Conservation (phyloP, 2,797 vertebrate species). For the Catostomus latipinnis region DNA sequence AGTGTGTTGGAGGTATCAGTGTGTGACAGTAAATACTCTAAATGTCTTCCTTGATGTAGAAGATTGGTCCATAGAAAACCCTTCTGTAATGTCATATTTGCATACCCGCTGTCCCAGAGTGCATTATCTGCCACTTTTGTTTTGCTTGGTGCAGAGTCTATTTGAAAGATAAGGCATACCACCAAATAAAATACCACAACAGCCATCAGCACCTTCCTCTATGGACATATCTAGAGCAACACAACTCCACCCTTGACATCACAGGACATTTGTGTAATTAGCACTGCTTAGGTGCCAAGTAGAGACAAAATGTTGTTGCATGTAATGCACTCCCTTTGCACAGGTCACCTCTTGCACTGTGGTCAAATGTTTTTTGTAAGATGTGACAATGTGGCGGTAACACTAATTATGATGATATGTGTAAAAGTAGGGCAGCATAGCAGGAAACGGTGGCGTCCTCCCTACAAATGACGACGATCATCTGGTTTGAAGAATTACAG, state of each 20-base stretch:
- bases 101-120: conserved; percentile 76
- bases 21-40: conserved; percentile 6
- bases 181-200: conserved; percentile 74
- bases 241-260: conserved; percentile 48
- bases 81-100: conserved; percentile 83
- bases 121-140: conserved; percentile 63
- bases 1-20: conserved; percentile 18
- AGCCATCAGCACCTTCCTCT: conserved; percentile 67
- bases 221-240: conserved; percentile 59
- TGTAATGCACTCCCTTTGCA: conserved; percentile 4
- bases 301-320: conserved; percentile 14
- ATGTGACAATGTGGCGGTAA: conserved; percentile 18
- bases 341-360: conserved; percentile 11
- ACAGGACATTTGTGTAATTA: conserved; percentile 38
- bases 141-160: conserved; percentile 67
- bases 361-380: conserved; percentile 15
- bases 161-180: conserved; percentile 72
- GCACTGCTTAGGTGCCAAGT: conserved; percentile 23
- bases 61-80: conserved; percentile 71
- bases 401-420: conserved; percentile 38
- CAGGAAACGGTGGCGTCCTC: conserved; percentile 26
- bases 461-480: conserved; percentile 35
- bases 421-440: conserved; percentile 21
- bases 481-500: conserved; percentile 51
- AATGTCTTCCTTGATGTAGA: conserved; percentile 43